phyloP scores from a whole-genome alignment of 92 coral and sea anemone genomes.

The Porites lobata region DNA sequence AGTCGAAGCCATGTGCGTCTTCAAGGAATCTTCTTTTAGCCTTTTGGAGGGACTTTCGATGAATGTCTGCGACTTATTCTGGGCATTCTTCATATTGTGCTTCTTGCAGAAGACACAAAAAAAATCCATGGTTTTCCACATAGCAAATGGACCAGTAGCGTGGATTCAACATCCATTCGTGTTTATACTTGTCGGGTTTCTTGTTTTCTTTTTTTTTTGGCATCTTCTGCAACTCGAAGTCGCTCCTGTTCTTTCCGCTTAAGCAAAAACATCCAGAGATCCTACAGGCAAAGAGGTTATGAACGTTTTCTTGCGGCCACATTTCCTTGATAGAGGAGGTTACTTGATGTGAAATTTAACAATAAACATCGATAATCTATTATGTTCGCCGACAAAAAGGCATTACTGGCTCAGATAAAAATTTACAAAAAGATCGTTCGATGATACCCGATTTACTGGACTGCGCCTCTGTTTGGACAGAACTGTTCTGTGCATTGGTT shows the following conservation, averaged over 20 bases:
- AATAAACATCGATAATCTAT: slow-evolving; percentile 16
- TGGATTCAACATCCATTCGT: background rate
- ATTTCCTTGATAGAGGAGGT: too few relatives aligned
- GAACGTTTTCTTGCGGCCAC: too few relatives aligned
- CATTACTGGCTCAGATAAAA: slow-evolving; percentile 7
- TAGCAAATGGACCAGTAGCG: slow-evolving; percentile 29
- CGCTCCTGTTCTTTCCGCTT: too few relatives aligned
- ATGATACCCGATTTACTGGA: background rate
- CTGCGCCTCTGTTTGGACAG: slow-evolving; percentile 22
- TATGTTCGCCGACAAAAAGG: background rate
- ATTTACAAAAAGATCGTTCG: background rate
- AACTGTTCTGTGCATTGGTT: slow-evolving; percentile 16
- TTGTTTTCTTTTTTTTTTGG: too few relatives aligned
- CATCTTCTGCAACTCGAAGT: too few relatives aligned
- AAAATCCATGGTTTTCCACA: slow-evolving; percentile 24
- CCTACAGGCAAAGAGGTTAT: too few relatives aligned
- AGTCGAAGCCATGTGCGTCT: slow-evolving; percentile 8
- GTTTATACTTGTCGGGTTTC: too few relatives aligned
- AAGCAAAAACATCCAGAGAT: too few relatives aligned
- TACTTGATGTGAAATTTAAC: slow-evolving; percentile 29
- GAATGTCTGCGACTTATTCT: background rate
- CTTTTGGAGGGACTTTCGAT: slow-evolving; percentile 9
- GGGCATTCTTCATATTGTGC: slow-evolving; percentile 10
- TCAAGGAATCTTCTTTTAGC: background rate
- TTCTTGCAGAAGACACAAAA: slow-evolving; percentile 28